Percentiles rank a stretch among this genome's conserved stretches.
These are phyloP conservation scores for Graptemys geographica DNA, from an alignment of 2,797 vertebrate genomes.

Conservation along the genomic window DNA sequence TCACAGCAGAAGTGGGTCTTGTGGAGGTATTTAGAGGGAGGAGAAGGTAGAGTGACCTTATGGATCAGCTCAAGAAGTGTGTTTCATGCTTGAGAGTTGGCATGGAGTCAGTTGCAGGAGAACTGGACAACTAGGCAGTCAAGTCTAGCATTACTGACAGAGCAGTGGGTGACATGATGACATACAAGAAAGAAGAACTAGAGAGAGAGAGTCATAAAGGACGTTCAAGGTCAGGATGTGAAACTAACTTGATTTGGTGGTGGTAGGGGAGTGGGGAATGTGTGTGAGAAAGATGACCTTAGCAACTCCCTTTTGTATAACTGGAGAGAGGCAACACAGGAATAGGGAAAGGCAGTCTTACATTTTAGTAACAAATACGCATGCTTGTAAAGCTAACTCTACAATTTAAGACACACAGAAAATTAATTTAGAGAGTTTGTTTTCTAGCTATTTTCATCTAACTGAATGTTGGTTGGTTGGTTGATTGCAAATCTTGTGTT, in stretches of 20 bases:
- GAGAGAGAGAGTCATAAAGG: not conserved
- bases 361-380: not conserved
- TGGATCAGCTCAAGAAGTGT: not conserved
- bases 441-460: not conserved
- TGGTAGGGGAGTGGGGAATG: not conserved
- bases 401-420: not conserved
- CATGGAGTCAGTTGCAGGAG: not conserved
- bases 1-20: not conserved
- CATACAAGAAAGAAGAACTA: not conserved
- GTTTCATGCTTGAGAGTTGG: not conserved
- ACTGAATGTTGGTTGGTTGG: not conserved
- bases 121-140: not conserved
- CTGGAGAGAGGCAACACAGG: not conserved
- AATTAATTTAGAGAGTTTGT: rapidly evolving
- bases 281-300: not conserved
- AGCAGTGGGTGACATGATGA: not conserved
- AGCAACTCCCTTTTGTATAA: not conserved
- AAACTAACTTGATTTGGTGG: not conserved
- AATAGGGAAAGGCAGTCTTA: not conserved
- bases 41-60: not conserved
- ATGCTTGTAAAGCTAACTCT: not conserved
- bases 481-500: conserved; percentile 9
- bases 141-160: not conserved
- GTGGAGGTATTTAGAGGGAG: not conserved
- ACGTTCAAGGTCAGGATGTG: not conserved